Evolutionary conservation across 2,113 vertebrate genomes (phyloP).

Genomic region (Periophthalmodon schlosseri): DNA sequence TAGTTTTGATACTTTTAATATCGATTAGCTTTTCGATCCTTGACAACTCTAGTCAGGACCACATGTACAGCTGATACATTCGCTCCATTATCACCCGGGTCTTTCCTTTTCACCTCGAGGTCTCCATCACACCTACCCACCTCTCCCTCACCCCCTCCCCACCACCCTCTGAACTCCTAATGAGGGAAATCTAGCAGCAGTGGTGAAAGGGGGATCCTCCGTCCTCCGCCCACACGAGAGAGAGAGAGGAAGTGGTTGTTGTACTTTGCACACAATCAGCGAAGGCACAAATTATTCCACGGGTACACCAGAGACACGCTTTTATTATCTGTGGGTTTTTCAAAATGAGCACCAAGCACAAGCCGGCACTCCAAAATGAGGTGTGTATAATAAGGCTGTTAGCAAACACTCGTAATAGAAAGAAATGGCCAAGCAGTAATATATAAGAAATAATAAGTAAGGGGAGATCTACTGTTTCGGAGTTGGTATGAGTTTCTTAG

Average conservation of each 20-base stretch:
- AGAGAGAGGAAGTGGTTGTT: slow-evolving; percentile 27
- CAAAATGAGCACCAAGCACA: slow-evolving; percentile 12
- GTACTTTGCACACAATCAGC: slow-evolving; percentile 27
- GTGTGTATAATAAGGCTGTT: slow-evolving; percentile 5
- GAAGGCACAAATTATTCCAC: slow-evolving; percentile 31
- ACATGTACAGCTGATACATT: slow-evolving; percentile 59
- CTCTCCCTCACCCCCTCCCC: slow-evolving; percentile 32
- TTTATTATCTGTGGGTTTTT: slow-evolving; percentile 51
- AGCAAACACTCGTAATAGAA: slow-evolving; percentile 7
- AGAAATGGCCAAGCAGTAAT: neutral
- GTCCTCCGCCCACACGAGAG: slow-evolving; percentile 56
- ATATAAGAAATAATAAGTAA: slow-evolving; percentile 4
- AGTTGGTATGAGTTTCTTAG: neutral
- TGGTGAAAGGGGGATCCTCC: slow-evolving; percentile 37
- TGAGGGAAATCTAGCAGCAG: slow-evolving; percentile 70
- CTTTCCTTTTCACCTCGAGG: slow-evolving; percentile 54
- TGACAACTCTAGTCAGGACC: slow-evolving; percentile 8
- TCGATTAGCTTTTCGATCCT: too few relatives aligned
- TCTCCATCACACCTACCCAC: slow-evolving; percentile 30
- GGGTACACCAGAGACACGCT: slow-evolving; percentile 28
- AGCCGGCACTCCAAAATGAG: slow-evolving; percentile 9
- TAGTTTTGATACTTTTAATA: too few relatives aligned
- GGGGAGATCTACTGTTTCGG: neutral
- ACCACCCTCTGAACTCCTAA: slow-evolving; percentile 58
- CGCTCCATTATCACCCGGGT: slow-evolving; percentile 58